phyloP scores from a whole-genome alignment of 2,113 vertebrate species.

The Brachirus orientalis region DNA sequence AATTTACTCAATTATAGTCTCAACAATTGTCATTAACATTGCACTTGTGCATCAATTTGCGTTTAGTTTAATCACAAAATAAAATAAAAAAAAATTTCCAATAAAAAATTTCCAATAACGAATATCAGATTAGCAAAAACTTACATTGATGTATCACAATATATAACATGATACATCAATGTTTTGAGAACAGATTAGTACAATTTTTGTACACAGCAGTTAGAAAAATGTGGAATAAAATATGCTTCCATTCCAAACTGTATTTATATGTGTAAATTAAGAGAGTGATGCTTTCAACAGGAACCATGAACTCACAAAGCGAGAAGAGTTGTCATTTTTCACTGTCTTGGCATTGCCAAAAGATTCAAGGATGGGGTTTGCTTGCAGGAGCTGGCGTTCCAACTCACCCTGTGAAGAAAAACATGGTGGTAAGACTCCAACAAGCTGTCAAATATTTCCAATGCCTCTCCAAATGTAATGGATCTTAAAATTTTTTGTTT shows the following conservation, averaged over 20 bases:
- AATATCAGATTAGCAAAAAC: neutral
- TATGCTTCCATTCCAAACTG: slow-evolving; percentile 1
- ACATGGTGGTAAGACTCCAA: slow-evolving; percentile 27
- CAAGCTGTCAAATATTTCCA: slow-evolving; percentile 2
- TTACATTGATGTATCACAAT: too few relatives aligned
- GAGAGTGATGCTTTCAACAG: slow-evolving; percentile 27
- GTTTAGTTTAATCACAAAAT: neutral
- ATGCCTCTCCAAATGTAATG: neutral
- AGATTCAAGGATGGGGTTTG: slow-evolving; percentile 97
- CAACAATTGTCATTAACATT: too few relatives aligned
- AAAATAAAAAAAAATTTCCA: neutral
- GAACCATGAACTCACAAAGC: slow-evolving; percentile 89
- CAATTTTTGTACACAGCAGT: too few relatives aligned
- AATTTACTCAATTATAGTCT: too few relatives aligned
- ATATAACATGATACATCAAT: too few relatives aligned
- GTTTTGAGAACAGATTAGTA: too few relatives aligned
- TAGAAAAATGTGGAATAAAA: too few relatives aligned
- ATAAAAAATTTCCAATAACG: neutral
- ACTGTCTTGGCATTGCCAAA: slow-evolving; percentile 99
- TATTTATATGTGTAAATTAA: slow-evolving; percentile 19
- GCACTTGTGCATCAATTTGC: neutral
- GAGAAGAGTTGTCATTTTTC: slow-evolving; percentile 99
- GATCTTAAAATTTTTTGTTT: slow-evolving; percentile 1
- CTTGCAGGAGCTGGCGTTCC: slow-evolving; percentile 96
- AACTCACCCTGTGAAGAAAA: slow-evolving; percentile 89